Percentiles rank a stretch among this genome's conserved stretches.
Evolutionary conservation across 2,113 vertebrate genomes (phyloP).

Genomic region (Ammodytes marinus): DNA sequence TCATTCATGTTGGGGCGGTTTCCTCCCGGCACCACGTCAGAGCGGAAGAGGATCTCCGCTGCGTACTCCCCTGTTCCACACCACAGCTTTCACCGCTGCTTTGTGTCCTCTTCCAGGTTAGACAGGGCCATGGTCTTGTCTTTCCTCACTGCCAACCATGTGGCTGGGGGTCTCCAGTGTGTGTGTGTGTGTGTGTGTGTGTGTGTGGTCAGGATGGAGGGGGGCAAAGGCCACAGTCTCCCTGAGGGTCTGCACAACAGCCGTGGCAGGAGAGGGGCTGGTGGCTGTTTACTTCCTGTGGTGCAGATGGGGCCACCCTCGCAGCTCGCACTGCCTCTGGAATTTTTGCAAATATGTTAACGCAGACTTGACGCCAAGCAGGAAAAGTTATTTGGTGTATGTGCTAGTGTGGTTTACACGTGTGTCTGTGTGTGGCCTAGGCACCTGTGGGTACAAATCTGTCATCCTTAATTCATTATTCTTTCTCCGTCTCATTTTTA

Average conservation of each 20-base stretch:
- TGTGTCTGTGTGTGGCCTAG: constrained; percentile 11
- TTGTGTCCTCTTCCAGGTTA: constrained; percentile 65
- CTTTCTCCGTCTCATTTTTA: neutral
- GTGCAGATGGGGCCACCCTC: constrained; percentile 24
- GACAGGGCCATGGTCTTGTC: constrained; percentile 23
- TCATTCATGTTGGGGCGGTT: constrained; percentile 52
- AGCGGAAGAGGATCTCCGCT: constrained; percentile 46
- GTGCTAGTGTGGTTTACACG: constrained; percentile 13
- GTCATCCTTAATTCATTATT: neutral
- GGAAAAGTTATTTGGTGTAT: constrained; percentile 20
- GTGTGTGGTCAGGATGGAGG: constrained; percentile 58
- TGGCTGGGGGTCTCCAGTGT: neutral
- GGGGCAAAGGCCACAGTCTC: constrained; percentile 32
- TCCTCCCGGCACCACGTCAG: constrained; percentile 63
- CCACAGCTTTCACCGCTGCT: constrained; percentile 29
- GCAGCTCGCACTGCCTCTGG: constrained; percentile 49
- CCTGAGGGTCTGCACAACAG: constrained; percentile 58
- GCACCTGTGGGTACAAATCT: constrained; percentile 35
- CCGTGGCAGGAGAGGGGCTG: constrained; percentile 67
- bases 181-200: constrained; percentile 35
- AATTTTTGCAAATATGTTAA: constrained; percentile 54
- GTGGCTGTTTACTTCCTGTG: constrained; percentile 70
- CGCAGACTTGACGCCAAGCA: constrained; percentile 12
- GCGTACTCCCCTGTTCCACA: constrained; percentile 33
- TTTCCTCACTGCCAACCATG: constrained; percentile 41